Evolutionary conservation across 2,888 invertebrate species (phyloP).

Genomic region (Macrostomum cliftonense): DNA sequence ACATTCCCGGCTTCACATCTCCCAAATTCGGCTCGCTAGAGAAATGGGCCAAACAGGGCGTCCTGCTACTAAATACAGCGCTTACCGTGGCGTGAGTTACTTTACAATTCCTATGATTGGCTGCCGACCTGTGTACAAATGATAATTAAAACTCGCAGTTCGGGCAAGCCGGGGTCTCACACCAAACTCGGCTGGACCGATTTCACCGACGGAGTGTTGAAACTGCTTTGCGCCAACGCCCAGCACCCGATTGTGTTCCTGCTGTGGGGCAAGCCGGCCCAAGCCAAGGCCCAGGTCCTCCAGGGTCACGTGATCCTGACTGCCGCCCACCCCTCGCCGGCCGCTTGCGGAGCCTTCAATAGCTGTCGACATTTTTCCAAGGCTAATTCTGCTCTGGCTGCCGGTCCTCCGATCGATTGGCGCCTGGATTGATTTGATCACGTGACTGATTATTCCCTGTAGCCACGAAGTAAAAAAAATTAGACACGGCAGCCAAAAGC

Average conservation of each 20-base stretch:
- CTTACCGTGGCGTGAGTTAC: conserved; percentile 29
- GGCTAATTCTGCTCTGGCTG: conserved; percentile 17
- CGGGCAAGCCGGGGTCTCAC: conserved; percentile 27
- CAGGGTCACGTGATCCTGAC: conserved; percentile 22
- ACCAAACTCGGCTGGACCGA: conserved; percentile 26
- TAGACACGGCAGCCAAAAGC: too few relatives aligned
- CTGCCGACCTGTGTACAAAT: too few relatives aligned
- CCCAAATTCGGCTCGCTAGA: conserved; percentile 24
- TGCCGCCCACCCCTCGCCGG: conserved; percentile 30
- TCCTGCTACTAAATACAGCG: conserved; percentile 27
- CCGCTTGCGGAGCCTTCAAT: conserved; percentile 22
- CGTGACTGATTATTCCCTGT: too few relatives aligned
- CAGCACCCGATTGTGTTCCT: conserved; percentile 22
- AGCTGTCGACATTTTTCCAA: conserved; percentile 26
- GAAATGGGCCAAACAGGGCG: conserved; percentile 25
- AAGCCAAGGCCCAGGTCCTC: conserved; percentile 25
- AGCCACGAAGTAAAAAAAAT: too few relatives aligned
- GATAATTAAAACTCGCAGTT: too few relatives aligned
- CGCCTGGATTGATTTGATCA: background rate
- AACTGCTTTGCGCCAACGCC: conserved; percentile 17
- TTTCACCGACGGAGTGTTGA: conserved; percentile 26
- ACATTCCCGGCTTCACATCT: conserved; percentile 31
- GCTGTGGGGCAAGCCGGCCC: conserved; percentile 30
- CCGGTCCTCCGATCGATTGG: background rate
- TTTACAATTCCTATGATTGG: too few relatives aligned